These are phyloP conservation scores for Polyergus mexicanus DNA, from an alignment of 1,140 invertebrate genomes.

Conservation along the genomic window DNA sequence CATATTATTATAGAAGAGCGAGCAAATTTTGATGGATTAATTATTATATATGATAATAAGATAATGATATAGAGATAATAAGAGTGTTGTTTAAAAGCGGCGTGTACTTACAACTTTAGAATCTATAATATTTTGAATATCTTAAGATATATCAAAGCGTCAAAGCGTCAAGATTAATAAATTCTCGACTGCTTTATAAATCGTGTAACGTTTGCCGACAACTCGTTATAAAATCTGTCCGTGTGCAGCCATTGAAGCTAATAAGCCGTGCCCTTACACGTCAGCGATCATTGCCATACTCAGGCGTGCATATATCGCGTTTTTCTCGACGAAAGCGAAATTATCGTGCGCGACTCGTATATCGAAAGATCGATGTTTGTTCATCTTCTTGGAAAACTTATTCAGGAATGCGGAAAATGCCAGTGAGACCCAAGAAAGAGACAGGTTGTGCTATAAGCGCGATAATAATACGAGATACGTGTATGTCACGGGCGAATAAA, in stretches of 20 bases:
- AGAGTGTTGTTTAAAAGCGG: neutral
- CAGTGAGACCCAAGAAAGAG: neutral
- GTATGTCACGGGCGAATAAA: slow-evolving; percentile 24
- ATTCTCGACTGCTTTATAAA: neutral
- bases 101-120: neutral
- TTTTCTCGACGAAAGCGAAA: slow-evolving; percentile 42
- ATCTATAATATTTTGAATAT: neutral
- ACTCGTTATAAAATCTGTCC: neutral
- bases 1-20: neutral
- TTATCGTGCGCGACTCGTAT: slow-evolving; percentile 8
- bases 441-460: neutral
- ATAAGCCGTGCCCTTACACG: neutral
- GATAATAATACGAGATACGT: slow-evolving; percentile 26
- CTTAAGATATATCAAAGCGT: neutral
- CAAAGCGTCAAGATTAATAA: slow-evolving; percentile 1
- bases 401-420: slow-evolving; percentile 34
- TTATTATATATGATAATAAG: neutral
- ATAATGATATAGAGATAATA: neutral
- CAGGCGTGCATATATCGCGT: slow-evolving; percentile 19
- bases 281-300: slow-evolving; percentile 1
- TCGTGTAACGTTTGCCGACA: neutral
- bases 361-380: slow-evolving; percentile 44
- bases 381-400: slow-evolving; percentile 53
- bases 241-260: neutral
- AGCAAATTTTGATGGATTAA: neutral